These are phyloP conservation scores for Papilio protenor DNA, from an alignment of 2,888 invertebrate genomes.

Conservation along the genomic window DNA sequence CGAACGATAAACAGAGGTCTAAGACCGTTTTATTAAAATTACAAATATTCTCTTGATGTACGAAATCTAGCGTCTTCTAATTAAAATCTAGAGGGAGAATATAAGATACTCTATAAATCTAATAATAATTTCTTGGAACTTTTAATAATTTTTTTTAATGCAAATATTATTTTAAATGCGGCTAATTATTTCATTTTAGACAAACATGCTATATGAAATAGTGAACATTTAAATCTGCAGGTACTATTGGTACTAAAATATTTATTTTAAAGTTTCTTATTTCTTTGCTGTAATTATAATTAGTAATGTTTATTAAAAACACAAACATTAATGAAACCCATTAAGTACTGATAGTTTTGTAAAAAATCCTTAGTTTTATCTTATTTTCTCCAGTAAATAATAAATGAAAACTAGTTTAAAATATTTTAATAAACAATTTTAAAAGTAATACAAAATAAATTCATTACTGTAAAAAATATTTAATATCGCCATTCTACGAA, in stretches of 20 bases:
- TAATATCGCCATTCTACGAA: neutral
- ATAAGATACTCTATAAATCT: neutral
- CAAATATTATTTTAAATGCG: neutral
- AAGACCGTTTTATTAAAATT: neutral
- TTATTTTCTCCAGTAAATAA: neutral
- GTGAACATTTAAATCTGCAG: too few relatives aligned
- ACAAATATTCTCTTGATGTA: neutral
- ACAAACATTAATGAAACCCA: too few relatives aligned
- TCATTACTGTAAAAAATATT: neutral
- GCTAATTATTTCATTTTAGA: neutral
- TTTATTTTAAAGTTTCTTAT: too few relatives aligned
- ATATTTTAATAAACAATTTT: too few relatives aligned
- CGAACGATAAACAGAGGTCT: too few relatives aligned
- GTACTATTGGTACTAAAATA: too few relatives aligned
- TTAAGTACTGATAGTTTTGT: neutral
- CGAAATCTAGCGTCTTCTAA: neutral
- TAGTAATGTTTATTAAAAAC: too few relatives aligned
- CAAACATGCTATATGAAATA: neutral
- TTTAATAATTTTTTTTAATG: neutral
- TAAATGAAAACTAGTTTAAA: neutral
- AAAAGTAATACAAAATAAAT: neutral
- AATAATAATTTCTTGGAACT: neutral
- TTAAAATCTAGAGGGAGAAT: neutral
- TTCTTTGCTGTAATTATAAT: too few relatives aligned
- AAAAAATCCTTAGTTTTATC: neutral